phyloP scores from a whole-genome alignment of 1,140 invertebrate genomes.

The Monochamus saltuarius region DNA sequence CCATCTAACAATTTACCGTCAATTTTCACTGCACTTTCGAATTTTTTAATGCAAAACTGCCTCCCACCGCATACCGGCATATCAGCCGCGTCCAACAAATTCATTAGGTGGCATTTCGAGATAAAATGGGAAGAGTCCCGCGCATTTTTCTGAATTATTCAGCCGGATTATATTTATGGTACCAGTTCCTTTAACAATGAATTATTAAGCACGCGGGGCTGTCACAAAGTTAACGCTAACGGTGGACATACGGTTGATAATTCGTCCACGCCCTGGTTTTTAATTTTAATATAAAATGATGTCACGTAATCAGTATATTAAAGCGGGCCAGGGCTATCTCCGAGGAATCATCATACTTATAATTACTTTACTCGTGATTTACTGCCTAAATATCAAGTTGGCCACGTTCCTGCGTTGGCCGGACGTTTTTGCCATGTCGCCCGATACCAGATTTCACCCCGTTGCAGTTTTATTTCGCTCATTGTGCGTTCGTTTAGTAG shows the following conservation, averaged over 20 bases:
- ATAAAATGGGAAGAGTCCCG: conserved; percentile 19
- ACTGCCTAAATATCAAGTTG: conserved; percentile 8
- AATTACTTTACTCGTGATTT: conserved; percentile 8
- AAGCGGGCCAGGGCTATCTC: background rate
- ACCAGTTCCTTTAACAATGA: conserved; percentile 5
- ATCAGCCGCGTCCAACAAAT: conserved; percentile 9
- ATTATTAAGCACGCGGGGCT: background rate
- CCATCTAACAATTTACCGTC: too few species aligned
- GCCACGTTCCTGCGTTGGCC: background rate
- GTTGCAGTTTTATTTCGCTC: too few species aligned
- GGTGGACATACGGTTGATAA: conserved; percentile 1
- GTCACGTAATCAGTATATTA: conserved; percentile 17
- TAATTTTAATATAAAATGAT: conserved; percentile 18
- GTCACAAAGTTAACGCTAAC: conserved; percentile 3
- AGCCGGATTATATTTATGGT: conserved; percentile 1
- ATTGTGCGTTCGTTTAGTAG: too few species aligned
- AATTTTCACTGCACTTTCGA: too few species aligned
- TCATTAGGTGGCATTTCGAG: background rate
- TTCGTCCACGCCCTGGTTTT: conserved; percentile 7
- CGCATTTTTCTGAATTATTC: conserved; percentile 26
- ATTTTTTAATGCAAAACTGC: too few species aligned
- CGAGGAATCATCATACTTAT: conserved; percentile 12
- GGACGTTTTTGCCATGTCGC: background rate
- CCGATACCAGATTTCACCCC: too few species aligned
- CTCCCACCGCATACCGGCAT: background rate